A percentile compares a stretch with the other conserved stretches of the same genome.
Conservation (phyloP, 2,888 invertebrate species). For the Iphiclides podalirius region DNA sequence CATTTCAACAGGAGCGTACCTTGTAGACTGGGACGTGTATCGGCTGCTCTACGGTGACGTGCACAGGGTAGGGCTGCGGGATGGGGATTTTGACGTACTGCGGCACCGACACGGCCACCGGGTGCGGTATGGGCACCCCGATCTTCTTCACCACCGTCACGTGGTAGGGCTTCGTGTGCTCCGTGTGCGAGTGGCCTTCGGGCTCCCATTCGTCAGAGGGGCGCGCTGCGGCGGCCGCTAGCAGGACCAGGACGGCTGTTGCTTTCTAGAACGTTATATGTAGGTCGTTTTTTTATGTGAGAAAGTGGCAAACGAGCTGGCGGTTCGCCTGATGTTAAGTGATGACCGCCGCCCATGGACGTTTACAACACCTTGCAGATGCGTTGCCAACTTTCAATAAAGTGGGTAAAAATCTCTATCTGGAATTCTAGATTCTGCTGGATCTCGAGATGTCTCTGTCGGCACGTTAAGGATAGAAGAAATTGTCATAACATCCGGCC, state of each 20-base stretch:
- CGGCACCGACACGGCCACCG: slow-evolving; percentile 85
- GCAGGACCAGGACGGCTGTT: slow-evolving; percentile 61
- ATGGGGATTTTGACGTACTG: slow-evolving; percentile 85
- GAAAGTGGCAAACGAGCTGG: too few relatives aligned
- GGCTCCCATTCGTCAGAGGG: slow-evolving; percentile 73
- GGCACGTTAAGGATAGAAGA: too few relatives aligned
- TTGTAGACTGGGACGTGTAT: slow-evolving; percentile 87
- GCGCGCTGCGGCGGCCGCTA: slow-evolving; percentile 49
- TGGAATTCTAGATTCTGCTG: too few relatives aligned
- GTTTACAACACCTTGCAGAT: too few relatives aligned
- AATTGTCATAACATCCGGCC: too few relatives aligned
- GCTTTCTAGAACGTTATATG: slow-evolving; percentile 42
- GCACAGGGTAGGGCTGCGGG: slow-evolving; percentile 87
- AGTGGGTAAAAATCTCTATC: too few relatives aligned
- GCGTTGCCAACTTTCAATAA: too few relatives aligned
- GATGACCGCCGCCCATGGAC: too few relatives aligned
- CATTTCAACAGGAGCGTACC: too few relatives aligned
- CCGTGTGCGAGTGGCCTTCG: slow-evolving; percentile 82
- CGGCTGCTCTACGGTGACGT: slow-evolving; percentile 85
- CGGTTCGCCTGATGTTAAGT: too few relatives aligned
- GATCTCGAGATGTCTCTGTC: too few relatives aligned
- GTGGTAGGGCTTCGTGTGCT: slow-evolving; percentile 84
- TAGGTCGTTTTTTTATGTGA: neutral
- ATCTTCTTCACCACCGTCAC: slow-evolving; percentile 86
- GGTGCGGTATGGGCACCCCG: slow-evolving; percentile 87